These are phyloP conservation scores for Drosophila borborema DNA, from an alignment of 2,888 invertebrate genomes.

Conservation along the genomic window DNA sequence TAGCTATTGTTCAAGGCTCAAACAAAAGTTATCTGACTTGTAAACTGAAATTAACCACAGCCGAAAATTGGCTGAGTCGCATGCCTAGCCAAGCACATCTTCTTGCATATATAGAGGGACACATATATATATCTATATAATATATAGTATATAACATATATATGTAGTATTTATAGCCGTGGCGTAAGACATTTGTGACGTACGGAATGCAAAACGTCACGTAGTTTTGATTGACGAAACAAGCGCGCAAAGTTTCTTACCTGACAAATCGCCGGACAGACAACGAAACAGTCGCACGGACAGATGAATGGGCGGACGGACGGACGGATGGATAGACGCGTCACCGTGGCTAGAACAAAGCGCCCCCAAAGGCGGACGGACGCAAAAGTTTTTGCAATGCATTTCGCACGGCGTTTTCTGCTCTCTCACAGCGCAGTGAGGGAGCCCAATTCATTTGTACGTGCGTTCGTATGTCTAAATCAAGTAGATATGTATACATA, in stretches of 20 bases:
- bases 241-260: conserved; percentile 58
- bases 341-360: conserved; percentile 29
- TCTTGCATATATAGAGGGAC: background rate
- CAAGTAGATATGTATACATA: conserved; percentile 29
- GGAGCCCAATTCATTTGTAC: conserved; percentile 46
- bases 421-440: conserved; percentile 24
- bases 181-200: conserved; percentile 48
- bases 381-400: conserved; percentile 50
- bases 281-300: background rate
- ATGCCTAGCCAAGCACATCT: background rate
- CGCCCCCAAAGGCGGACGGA: conserved; percentile 34
- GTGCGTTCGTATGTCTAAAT: conserved; percentile 47
- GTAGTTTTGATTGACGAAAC: conserved; percentile 81
- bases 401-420: conserved; percentile 22
- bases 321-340: conserved; percentile 1
- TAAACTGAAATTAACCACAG: background rate
- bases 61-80: conserved; percentile 8
- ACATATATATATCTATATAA: background rate
- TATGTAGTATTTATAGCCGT: background rate
- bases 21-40: background rate
- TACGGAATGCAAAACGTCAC: conserved; percentile 64
- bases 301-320: background rate
- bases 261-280: conserved; percentile 63
- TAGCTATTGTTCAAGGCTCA: background rate
- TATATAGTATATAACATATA: background rate